Conservation (phyloP, 2,888 invertebrate species). For the Aphidoletes aphidimyza region DNA sequence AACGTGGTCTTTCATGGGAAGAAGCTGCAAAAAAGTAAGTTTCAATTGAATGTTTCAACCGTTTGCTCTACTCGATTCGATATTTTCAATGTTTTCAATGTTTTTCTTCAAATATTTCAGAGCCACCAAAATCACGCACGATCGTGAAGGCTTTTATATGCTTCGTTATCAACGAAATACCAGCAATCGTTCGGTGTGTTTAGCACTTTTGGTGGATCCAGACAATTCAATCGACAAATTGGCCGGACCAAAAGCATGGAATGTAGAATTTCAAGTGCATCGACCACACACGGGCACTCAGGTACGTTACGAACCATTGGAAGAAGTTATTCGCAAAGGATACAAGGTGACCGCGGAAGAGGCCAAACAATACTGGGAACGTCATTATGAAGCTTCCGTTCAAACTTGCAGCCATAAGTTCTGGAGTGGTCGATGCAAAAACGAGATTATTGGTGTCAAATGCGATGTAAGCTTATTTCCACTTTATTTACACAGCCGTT, state of each 20-base stretch:
- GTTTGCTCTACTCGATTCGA: too few species aligned
- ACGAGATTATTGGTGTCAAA: background rate
- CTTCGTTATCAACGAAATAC: background rate
- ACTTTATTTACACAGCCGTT: too few species aligned
- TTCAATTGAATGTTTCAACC: too few species aligned
- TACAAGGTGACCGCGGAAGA: background rate
- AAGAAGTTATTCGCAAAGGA: background rate
- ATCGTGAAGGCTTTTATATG: background rate
- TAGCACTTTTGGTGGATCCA: background rate
- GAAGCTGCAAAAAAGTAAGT: conserved; percentile 7
- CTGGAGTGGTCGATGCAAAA: background rate
- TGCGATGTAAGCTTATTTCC: background rate
- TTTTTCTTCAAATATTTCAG: background rate
- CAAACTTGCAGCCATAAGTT: background rate
- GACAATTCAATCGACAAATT: background rate
- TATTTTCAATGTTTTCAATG: background rate
- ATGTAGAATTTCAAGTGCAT: background rate
- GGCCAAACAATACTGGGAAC: background rate
- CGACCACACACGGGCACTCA: background rate
- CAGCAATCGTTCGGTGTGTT: background rate
- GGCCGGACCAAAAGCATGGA: background rate
- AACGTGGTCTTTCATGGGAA: conserved; percentile 10
- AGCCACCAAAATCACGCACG: background rate
- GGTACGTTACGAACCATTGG: background rate
- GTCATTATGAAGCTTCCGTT: background rate